Evolutionary conservation across 2,113 vertebrate genomes (phyloP).

Genomic region (Scytalopus superciliaris): DNA sequence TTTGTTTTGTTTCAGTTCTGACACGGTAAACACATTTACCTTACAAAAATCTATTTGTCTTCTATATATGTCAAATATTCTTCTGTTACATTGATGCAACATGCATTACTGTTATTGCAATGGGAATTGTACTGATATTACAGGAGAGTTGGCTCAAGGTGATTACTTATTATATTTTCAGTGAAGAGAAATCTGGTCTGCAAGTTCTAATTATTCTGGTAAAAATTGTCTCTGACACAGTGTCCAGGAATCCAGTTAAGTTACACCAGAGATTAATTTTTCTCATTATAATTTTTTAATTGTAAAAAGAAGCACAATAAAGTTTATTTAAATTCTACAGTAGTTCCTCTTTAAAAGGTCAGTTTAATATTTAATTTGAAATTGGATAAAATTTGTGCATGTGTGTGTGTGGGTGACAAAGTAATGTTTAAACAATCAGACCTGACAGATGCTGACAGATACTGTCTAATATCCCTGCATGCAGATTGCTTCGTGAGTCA

Average conservation of each 20-base stretch:
- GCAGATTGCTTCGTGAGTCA: constrained; percentile 10
- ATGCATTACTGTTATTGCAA: constrained; percentile 10
- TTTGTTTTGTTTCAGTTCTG: background rate
- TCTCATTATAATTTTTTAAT: constrained; percentile 23
- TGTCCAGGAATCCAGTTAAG: background rate
- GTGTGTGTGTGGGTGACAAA: background rate
- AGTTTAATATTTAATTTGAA: constrained; percentile 53
- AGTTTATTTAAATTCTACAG: constrained; percentile 31
- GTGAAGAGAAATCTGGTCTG: background rate
- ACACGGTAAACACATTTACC: background rate
- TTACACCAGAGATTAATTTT: constrained; percentile 13
- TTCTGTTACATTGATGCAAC: background rate
- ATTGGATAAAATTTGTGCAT: background rate
- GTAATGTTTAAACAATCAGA: constrained; percentile 40
- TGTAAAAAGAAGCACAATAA: constrained; percentile 3
- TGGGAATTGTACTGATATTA: constrained; percentile 30
- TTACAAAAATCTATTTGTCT: background rate
- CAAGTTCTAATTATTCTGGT: constrained; percentile 25
- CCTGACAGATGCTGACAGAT: constrained; percentile 30
- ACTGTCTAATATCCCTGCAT: constrained; percentile 9
- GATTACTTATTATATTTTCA: constrained; percentile 43
- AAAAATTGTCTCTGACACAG: constrained; percentile 1
- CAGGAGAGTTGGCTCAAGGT: background rate
- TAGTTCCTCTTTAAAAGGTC: background rate
- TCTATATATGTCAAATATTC: background rate